Conservation (phyloP, 2,888 invertebrate species). For the Chrysodeixis includens region DNA sequence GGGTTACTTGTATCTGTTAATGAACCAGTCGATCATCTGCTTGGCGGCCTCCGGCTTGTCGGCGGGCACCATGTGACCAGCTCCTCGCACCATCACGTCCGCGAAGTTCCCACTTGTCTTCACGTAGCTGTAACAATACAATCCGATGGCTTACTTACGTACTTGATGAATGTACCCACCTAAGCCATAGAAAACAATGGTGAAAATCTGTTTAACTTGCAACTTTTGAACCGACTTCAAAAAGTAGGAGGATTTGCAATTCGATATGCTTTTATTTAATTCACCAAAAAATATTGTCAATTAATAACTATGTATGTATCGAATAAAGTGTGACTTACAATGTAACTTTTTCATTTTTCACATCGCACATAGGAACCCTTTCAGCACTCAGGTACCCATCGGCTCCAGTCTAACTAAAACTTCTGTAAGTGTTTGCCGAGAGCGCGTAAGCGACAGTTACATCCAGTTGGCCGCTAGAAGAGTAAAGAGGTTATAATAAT, state of each 20-base stretch:
- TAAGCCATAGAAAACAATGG: too few relatives aligned
- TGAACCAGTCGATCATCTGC: slow-evolving; percentile 41
- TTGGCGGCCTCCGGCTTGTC: slow-evolving; percentile 83
- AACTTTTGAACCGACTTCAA: too few relatives aligned
- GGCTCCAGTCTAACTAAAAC: slow-evolving; percentile 45
- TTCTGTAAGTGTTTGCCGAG: slow-evolving; percentile 43
- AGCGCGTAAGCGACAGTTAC: slow-evolving; percentile 43
- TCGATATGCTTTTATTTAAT: too few relatives aligned
- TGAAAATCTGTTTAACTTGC: too few relatives aligned
- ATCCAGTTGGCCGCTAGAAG: slow-evolving; percentile 45
- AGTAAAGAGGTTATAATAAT: neutral
- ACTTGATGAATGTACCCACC: too few relatives aligned
- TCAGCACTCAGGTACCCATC: slow-evolving; percentile 28
- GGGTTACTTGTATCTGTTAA: slow-evolving; percentile 32
- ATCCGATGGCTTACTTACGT: neutral
- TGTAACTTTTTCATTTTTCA: slow-evolving; percentile 13
- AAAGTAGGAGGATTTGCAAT: too few relatives aligned
- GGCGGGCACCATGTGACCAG: slow-evolving; percentile 88
- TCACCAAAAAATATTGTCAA: too few relatives aligned
- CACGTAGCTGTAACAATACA: slow-evolving; percentile 25
- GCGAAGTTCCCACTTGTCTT: slow-evolving; percentile 64
- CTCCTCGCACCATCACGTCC: slow-evolving; percentile 82
- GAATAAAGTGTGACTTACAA: slow-evolving; percentile 31
- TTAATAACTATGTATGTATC: too few relatives aligned
- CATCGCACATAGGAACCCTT: slow-evolving; percentile 19